Conservation (phyloP, 1,140 invertebrate species). For the Lasioglossum baleicum region DNA sequence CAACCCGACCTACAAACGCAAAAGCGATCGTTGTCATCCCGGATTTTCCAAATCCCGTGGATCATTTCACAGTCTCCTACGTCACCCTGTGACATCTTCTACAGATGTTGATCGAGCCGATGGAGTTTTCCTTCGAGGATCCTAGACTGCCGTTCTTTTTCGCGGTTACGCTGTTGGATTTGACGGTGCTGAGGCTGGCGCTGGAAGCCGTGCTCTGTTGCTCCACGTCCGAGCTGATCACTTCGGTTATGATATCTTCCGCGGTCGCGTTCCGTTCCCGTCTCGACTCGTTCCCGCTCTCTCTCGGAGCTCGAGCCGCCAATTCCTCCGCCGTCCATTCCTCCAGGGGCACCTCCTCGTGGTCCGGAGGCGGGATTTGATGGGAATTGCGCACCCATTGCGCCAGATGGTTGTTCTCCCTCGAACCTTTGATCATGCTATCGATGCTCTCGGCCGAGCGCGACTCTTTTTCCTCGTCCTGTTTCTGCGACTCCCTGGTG, state of each 20-base stretch:
- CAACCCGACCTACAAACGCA: constrained; percentile 76
- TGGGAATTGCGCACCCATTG: constrained; percentile 84
- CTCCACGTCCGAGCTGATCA: constrained; percentile 72
- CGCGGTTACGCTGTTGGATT: constrained; percentile 76
- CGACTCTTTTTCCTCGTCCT: constrained; percentile 81
- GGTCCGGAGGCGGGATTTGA: constrained; percentile 78
- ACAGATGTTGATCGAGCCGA: constrained; percentile 82
- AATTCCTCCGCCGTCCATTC: constrained; percentile 85
- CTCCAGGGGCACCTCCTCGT: constrained; percentile 76
- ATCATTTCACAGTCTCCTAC: no score
- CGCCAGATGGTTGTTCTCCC: constrained; percentile 82
- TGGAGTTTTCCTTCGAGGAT: constrained; percentile 73
- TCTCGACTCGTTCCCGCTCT: constrained; percentile 42
- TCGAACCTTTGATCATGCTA: constrained; percentile 64
- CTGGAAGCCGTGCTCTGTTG: constrained; percentile 76
- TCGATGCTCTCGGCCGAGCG: constrained; percentile 75
- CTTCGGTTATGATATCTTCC: constrained; percentile 65
- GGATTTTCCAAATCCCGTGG: no score
- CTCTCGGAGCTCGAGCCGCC: constrained; percentile 69
- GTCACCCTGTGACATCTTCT: constrained; percentile 83
- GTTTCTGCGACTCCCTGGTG: constrained; percentile 43
- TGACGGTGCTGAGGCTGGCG: constrained; percentile 76
- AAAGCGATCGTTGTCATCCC: no score
- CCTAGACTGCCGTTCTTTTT: constrained; percentile 69
- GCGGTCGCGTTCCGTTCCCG: constrained; percentile 52